A percentile compares a stretch with the other conserved stretches of the same genome.
Conservation (phyloP, 1,140 invertebrate genomes). For the Nomia melanderi region DNA sequence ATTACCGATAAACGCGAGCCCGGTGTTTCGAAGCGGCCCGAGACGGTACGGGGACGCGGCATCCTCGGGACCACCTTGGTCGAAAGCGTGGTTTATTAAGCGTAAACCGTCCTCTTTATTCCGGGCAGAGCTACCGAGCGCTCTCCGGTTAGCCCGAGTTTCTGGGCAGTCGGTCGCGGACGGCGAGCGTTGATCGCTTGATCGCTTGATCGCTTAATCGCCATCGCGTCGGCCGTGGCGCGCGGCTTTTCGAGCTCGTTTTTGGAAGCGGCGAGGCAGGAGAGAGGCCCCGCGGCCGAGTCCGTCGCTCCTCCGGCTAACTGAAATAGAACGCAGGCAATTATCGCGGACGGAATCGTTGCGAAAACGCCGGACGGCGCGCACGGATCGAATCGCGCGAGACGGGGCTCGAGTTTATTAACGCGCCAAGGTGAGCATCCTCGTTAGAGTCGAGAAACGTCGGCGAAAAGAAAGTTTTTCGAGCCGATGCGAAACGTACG, state of each 20-base stretch:
- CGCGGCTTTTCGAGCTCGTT: background rate
- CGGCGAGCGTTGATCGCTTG: no score
- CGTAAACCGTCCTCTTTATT: conserved; percentile 79
- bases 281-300: no score
- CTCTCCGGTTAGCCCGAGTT: no score
- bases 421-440: conserved; percentile 65
- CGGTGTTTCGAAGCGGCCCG: background rate
- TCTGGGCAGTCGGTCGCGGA: no score
- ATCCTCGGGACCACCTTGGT: conserved; percentile 71
- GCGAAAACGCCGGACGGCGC: background rate
- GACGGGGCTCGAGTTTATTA: conserved; percentile 56
- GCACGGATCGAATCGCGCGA: conserved; percentile 26
- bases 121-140: conserved; percentile 45
- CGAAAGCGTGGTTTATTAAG: conserved; percentile 72
- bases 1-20: conserved; percentile 62
- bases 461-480: conserved; percentile 47
- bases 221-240: background rate
- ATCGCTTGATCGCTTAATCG: background rate
- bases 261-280: background rate
- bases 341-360: conserved; percentile 37
- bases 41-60: background rate
- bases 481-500: conserved; percentile 15
- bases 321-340: conserved; percentile 12
- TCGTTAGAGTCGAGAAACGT: conserved; percentile 56
- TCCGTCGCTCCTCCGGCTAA: background rate